Percentiles rank a stretch among this genome's conserved stretches.
phyloP scores from a whole-genome alignment of 2,888 invertebrate genomes.

The Orgyia antiqua region DNA sequence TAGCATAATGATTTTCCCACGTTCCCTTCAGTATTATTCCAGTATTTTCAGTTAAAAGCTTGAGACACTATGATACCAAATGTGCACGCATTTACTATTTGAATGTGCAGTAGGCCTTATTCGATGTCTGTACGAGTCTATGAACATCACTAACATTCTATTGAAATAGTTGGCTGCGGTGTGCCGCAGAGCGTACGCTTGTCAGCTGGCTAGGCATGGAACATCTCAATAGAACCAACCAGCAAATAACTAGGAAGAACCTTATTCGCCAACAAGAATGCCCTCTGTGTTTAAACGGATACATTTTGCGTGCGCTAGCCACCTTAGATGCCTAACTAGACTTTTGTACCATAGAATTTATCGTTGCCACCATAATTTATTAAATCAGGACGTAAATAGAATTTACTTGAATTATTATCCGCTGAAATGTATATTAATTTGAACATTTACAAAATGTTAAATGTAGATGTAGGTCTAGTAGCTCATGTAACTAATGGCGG shows the following conservation, averaged over 20 bases:
- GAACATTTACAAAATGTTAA: too few species aligned
- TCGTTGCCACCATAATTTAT: constrained; percentile 22
- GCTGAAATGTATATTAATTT: too few species aligned
- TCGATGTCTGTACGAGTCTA: constrained; percentile 30
- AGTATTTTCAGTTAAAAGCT: constrained; percentile 16
- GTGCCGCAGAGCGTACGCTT: constrained; percentile 46
- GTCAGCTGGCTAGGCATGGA: constrained; percentile 45
- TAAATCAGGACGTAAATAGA: too few species aligned
- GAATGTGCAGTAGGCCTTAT: constrained; percentile 28
- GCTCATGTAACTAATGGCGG: too few species aligned
- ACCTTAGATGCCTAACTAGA: constrained; percentile 23
- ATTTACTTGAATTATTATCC: too few species aligned
- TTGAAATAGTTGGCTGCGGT: constrained; percentile 38
- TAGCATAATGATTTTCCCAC: constrained; percentile 16
- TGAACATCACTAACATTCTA: constrained; percentile 34
- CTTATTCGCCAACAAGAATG: constrained; percentile 55
- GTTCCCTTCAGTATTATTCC: constrained; percentile 22
- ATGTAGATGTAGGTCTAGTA: too few species aligned
- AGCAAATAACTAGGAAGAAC: constrained; percentile 41
- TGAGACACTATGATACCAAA: constrained; percentile 13
- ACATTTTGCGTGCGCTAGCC: constrained; percentile 30
- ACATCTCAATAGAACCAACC: constrained; percentile 62
- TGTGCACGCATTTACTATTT: constrained; percentile 27
- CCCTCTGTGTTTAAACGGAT: constrained; percentile 42
- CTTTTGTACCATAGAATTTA: constrained; percentile 27